Evolutionary conservation across 1,140 invertebrate species (phyloP), one percentile per base, ranked within the genome.

Genomic region (Caenorhabditis remanei): DNA sequence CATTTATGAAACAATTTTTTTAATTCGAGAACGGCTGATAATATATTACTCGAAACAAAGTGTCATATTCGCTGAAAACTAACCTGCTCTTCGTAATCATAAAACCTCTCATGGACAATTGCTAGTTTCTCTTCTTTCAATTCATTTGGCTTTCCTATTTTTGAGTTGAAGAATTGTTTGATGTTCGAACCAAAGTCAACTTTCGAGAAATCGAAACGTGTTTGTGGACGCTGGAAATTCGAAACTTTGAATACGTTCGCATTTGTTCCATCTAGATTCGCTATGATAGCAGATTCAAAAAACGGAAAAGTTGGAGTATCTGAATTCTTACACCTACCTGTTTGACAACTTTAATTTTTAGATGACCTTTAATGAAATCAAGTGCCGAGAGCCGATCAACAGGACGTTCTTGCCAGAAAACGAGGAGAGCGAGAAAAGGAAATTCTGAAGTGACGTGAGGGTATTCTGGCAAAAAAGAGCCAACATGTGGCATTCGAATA

Each of bases 381-480:
- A 79, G 71, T 53, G 71, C 71, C n/a, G 43, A 50, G 32, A 79
- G 32, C 14, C 71, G 71, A 79, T 79, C 71, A 9, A 32, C 71
- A 4, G 71, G 46, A 50, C 46, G 46, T 50, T 79, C 46, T 21
- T 50, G 71, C 61, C 61, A 63, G 61, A 63, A 63, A 63, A 32
- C 56, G 56, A 24, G 32, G 24, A 32, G 43, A 21, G 85, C 85
- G 24, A 71, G 87, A 79, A 71, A 53, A 46, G 67, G 67, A 14
- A 63, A 56, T 85, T 24, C 21, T 41, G 14, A 56, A 87, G 40
- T 41, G 58, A 88, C 55, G 32, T 84, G 55, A 24, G 61, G 6
- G 55, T 58, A 46, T 84, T 84, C 53, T 48, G 61, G 71, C 16
- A 85, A 71, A 48, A n/a, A 67, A 46, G n/a, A 19, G 32, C 32